Evolutionary conservation across 2,797 vertebrate genomes (phyloP).

Genomic region (Pelobates cultripes): DNA sequence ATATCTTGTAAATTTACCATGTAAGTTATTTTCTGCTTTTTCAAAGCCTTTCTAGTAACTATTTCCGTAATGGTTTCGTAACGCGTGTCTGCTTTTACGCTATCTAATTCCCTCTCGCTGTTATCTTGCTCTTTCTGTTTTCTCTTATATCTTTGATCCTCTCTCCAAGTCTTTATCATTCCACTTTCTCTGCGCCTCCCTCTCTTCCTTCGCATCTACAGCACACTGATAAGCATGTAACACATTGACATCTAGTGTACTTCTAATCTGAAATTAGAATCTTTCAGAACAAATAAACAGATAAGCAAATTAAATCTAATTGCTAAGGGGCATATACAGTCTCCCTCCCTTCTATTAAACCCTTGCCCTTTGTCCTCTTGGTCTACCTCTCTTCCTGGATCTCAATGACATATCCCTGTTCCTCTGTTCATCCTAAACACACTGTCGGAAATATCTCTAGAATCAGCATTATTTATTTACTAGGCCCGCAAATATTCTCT

Average conservation of each 20-base stretch:
- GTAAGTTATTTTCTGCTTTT: not conserved
- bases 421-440: not conserved
- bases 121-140: slow-evolving; percentile 38
- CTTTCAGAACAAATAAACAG: slow-evolving; percentile 43
- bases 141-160: slow-evolving; percentile 38
- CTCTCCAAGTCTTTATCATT: slow-evolving; percentile 25
- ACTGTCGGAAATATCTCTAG: not conserved
- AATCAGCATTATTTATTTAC: slow-evolving; percentile 33
- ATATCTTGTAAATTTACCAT: not conserved
- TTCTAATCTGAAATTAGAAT: slow-evolving; percentile 51
- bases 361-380: slow-evolving; percentile 11
- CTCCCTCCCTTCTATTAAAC: not conserved
- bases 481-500: slow-evolving; percentile 33
- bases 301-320: slow-evolving; percentile 44
- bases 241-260: slow-evolving; percentile 40
- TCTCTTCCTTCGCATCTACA: slow-evolving; percentile 16
- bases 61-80: not conserved
- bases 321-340: slow-evolving; percentile 9
- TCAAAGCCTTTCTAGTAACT: not conserved
- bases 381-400: slow-evolving; percentile 23
- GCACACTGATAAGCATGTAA: slow-evolving; percentile 47
- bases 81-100: not conserved
- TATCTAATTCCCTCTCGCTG: slow-evolving; percentile 1
- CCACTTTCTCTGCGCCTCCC: slow-evolving; percentile 4
- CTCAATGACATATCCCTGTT: slow-evolving; percentile 10